Evolutionary conservation across 1,140 invertebrate species (phyloP), one percentile per base, ranked within the genome.

Genomic region (Lepidurus apus): DNA sequence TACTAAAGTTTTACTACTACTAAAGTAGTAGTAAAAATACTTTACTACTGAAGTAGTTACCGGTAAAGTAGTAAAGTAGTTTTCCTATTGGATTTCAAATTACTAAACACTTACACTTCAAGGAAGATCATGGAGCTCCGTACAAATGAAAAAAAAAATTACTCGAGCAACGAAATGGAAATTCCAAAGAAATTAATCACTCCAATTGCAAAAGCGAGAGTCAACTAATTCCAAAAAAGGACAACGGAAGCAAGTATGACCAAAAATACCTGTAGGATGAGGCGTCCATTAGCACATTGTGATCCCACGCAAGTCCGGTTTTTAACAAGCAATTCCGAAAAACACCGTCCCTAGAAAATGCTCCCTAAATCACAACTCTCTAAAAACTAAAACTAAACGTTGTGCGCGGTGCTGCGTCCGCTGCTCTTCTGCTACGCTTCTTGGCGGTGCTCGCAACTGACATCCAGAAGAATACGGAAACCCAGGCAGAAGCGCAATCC

Each of bases 261-360:
- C 26, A 65, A 65, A 65, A 13, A 13, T 65, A 65, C 53, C 53
- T 65, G 53, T 17, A 65, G 3, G 5, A 1, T 65, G 53, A 9
- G 53, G 53, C 9, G 17, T 65, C 53, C 53, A 65, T 65, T 65
- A 65, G 53, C 53, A 65, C 53, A 65, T 65, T 65, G 21, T 65
- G 21, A 65, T 65, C 21, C 53, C 53, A 65, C 17, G 6, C 53
- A 65, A 17, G 8, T 21, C 17, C 53, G 17, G 53, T n/a, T n/a
- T n/a, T 8, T 21, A 65, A 21, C 21, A n/a, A 13, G 21, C 53
- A 7, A 65, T 65, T 65, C 53, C 53, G 3, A 65, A 65, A 65
- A 13, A 65, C 17, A 65, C 17, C 6, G 13, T 65, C 8, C 53
- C 53, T 21, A 7, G 21, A 65, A 7, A 65, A 13, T 65, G 17